Evolutionary conservation across 2,888 invertebrate genomes (phyloP).

Genomic region (Agrochola lychnidis): DNA sequence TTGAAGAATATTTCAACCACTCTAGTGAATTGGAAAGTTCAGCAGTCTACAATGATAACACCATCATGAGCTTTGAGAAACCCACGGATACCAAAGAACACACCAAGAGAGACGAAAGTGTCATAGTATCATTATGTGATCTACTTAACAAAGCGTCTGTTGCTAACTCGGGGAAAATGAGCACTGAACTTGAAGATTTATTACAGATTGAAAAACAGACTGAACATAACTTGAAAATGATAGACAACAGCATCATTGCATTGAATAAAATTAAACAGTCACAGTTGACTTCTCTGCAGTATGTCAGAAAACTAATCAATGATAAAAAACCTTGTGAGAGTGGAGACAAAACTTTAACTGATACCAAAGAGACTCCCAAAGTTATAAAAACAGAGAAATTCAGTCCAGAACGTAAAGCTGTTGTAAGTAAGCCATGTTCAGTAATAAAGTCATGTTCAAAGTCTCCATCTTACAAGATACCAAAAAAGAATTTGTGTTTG

Average conservation of each 20-base stretch:
- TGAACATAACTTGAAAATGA: slow-evolving; percentile 76
- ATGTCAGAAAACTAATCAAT: slow-evolving; percentile 76
- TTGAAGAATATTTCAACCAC: slow-evolving; percentile 80
- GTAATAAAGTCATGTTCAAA: slow-evolving; percentile 77
- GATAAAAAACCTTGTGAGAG: slow-evolving; percentile 69
- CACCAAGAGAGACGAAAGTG: slow-evolving; percentile 80
- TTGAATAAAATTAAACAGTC: slow-evolving; percentile 77
- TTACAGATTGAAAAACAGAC: slow-evolving; percentile 77
- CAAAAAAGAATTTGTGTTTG: slow-evolving; percentile 79
- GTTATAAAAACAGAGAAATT: slow-evolving; percentile 57
- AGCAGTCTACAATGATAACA: slow-evolving; percentile 75
- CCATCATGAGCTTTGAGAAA: slow-evolving; percentile 83
- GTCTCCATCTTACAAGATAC: slow-evolving; percentile 84
- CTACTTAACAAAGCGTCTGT: slow-evolving; percentile 82
- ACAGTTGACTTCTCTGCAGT: slow-evolving; percentile 76
- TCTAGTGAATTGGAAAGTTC: slow-evolving; percentile 78
- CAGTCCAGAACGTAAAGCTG: slow-evolving; percentile 64
- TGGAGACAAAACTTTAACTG: slow-evolving; percentile 66
- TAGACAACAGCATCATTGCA: slow-evolving; percentile 76
- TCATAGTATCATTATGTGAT: slow-evolving; percentile 83
- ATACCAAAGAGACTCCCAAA: slow-evolving; percentile 59
- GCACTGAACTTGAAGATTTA: slow-evolving; percentile 76
- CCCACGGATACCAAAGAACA: slow-evolving; percentile 67
- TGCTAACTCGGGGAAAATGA: slow-evolving; percentile 67
- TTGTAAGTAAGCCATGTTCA: slow-evolving; percentile 70